Percentiles rank a stretch among this genome's conserved stretches.
phyloP scores from a whole-genome alignment of 2,113 vertebrate genomes.

The Xiphias gladius region DNA sequence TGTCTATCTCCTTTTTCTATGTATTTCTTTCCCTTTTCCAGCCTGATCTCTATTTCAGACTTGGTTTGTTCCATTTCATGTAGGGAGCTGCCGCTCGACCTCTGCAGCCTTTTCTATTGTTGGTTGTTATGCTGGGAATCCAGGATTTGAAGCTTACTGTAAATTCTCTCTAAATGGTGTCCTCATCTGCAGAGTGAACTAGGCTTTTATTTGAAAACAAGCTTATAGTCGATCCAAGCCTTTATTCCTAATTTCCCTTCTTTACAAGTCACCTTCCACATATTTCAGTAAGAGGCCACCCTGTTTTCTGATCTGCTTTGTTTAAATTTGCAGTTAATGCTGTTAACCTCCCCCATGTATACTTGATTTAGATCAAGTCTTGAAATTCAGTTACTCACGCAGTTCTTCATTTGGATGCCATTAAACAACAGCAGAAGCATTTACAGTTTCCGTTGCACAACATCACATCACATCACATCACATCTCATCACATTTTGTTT shows the following conservation, averaged over 20 bases:
- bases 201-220: not conserved
- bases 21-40: constrained; percentile 4
- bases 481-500: too few species aligned
- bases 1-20: constrained; percentile 5
- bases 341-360: not conserved
- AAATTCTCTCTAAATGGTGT: not conserved
- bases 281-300: not conserved
- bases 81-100: constrained; percentile 33
- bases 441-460: too few species aligned
- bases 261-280: not conserved
- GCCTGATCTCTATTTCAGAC: constrained; percentile 16
- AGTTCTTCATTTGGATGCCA: not conserved
- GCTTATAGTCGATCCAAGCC: too few species aligned
- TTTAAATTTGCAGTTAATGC: not conserved
- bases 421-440: not conserved
- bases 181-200: not conserved
- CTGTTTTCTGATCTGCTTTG: not conserved
- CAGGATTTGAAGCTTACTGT: constrained; percentile 12
- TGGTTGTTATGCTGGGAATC: not conserved
- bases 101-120: constrained; percentile 27
- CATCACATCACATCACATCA: too few species aligned
- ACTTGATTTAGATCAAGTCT: not conserved
- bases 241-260: not conserved
- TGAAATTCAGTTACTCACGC: too few species aligned
- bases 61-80: constrained; percentile 17